Evolutionary conservation across 2,888 invertebrate species (phyloP).

Genomic region (Brachyptera risi): DNA sequence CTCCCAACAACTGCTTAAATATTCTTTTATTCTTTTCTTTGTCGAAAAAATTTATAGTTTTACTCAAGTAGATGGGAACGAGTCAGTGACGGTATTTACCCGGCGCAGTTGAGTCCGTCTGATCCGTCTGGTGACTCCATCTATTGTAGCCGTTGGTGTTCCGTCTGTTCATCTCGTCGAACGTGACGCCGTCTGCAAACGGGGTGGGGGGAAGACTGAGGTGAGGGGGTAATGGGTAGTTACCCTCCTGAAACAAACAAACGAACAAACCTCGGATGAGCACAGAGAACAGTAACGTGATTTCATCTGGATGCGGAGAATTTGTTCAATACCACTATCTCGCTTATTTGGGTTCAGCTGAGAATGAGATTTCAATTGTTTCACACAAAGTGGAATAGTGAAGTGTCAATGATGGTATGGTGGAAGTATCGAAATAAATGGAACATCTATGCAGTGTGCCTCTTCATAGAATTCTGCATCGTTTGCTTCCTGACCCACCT

Average conservation of each 20-base stretch:
- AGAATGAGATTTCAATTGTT: neutral
- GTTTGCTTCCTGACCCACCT: too few relatives aligned
- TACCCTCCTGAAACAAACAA: neutral
- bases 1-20: too few relatives aligned
- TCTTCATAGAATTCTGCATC: too few relatives aligned
- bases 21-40: too few relatives aligned
- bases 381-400: too few relatives aligned
- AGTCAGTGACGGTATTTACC: slow-evolving; percentile 1
- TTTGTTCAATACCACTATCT: too few relatives aligned
- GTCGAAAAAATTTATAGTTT: too few relatives aligned
- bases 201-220: slow-evolving; percentile 70
- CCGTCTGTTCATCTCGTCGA: slow-evolving; percentile 37
- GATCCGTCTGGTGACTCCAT: slow-evolving; percentile 39
- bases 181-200: slow-evolving; percentile 59
- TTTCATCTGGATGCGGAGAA: neutral
- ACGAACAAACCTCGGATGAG: too few relatives aligned
- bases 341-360: neutral
- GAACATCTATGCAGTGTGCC: too few relatives aligned
- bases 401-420: too few relatives aligned
- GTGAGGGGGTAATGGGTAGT: slow-evolving; percentile 40
- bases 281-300: neutral
- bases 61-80: slow-evolving; percentile 35
- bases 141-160: slow-evolving; percentile 39
- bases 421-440: too few relatives aligned
- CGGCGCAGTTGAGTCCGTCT: slow-evolving; percentile 29